These are phyloP conservation scores for Neogobius melanostomus DNA, from an alignment of 2,113 vertebrate genomes.

Conservation along the genomic window DNA sequence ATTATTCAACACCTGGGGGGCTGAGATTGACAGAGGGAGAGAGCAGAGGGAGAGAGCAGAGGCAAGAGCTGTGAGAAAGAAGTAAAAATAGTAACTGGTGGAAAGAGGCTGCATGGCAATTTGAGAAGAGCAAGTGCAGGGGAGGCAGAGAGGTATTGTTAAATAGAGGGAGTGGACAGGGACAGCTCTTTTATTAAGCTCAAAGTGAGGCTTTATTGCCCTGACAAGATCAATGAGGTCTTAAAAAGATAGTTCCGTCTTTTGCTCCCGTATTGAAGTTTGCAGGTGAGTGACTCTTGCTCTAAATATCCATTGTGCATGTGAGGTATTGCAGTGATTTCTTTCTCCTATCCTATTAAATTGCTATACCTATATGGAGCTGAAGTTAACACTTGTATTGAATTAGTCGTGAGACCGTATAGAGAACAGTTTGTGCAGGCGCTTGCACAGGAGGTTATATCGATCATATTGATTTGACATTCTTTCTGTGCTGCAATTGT, in stretches of 20 bases:
- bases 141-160: constrained; percentile 27
- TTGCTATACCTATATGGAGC: constrained; percentile 23
- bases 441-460: background rate
- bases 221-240: constrained; percentile 38
- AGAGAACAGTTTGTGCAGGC: constrained; percentile 25
- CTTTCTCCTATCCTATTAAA: background rate
- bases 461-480: constrained; percentile 14
- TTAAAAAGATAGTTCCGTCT: constrained; percentile 26
- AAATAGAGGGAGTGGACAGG: constrained; percentile 15
- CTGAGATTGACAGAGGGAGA: constrained; percentile 56
- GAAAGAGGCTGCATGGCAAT: constrained; percentile 20
- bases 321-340: background rate
- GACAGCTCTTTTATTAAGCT: constrained; percentile 7
- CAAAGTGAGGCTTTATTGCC: background rate
- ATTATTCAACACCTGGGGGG: constrained; percentile 68
- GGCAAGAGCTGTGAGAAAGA: constrained; percentile 29
- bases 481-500: constrained; percentile 18
- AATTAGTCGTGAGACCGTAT: constrained; percentile 57
- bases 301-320: background rate
- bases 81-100: constrained; percentile 39
- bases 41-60: constrained; percentile 39
- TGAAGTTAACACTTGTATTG: constrained; percentile 40
- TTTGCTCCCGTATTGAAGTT: background rate
- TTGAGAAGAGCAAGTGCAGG: constrained; percentile 38
- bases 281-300: constrained; percentile 59